Percentiles rank a stretch among this genome's conserved stretches.
Evolutionary conservation across 1,140 invertebrate species (phyloP).

Genomic region (Cotesia vestalis): DNA sequence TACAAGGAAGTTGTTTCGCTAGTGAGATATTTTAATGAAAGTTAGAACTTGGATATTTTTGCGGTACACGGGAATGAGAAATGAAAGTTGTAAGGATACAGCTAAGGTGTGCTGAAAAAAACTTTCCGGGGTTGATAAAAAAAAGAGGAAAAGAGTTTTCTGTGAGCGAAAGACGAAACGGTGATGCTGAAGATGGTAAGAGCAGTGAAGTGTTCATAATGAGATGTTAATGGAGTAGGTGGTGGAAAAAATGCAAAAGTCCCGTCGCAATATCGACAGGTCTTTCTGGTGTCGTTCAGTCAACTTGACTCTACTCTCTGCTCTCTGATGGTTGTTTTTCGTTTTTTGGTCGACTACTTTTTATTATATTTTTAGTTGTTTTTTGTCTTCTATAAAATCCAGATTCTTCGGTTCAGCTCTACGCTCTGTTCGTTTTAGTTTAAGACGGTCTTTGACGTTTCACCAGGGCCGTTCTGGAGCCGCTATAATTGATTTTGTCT

Average conservation of each 20-base stretch:
- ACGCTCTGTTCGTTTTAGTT: background rate
- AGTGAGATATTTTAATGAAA: slow-evolving; percentile 63
- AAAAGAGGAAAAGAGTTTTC: slow-evolving; percentile 16
- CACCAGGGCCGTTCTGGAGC: background rate
- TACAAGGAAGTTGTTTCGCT: slow-evolving; percentile 31
- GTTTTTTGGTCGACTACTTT: background rate
- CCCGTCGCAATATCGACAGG: slow-evolving; percentile 36
- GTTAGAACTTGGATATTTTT: slow-evolving; percentile 61
- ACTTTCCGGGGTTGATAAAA: background rate
- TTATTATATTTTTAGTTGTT: slow-evolving; percentile 1
- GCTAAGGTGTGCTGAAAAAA: slow-evolving; percentile 8
- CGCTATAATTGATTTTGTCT: slow-evolving; percentile 48
- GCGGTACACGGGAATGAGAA: slow-evolving; percentile 29
- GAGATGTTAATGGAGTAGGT: slow-evolving; percentile 62
- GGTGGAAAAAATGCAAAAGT: slow-evolving; percentile 46
- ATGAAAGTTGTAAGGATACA: slow-evolving; percentile 10
- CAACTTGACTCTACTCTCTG: slow-evolving; percentile 23
- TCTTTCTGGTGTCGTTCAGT: slow-evolving; percentile 36
- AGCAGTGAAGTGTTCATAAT: slow-evolving; percentile 59
- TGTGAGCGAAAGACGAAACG: slow-evolving; percentile 30
- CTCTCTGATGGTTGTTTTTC: slow-evolving; percentile 20
- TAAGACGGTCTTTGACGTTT: slow-evolving; percentile 14
- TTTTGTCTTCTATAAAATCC: slow-evolving; percentile 11
- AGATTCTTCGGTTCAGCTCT: slow-evolving; percentile 13
- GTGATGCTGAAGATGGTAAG: slow-evolving; percentile 17